Base-by-base conservation (phyloP, 2,113 vertebrate genomes). In the Loxodonta africana region DNA sequence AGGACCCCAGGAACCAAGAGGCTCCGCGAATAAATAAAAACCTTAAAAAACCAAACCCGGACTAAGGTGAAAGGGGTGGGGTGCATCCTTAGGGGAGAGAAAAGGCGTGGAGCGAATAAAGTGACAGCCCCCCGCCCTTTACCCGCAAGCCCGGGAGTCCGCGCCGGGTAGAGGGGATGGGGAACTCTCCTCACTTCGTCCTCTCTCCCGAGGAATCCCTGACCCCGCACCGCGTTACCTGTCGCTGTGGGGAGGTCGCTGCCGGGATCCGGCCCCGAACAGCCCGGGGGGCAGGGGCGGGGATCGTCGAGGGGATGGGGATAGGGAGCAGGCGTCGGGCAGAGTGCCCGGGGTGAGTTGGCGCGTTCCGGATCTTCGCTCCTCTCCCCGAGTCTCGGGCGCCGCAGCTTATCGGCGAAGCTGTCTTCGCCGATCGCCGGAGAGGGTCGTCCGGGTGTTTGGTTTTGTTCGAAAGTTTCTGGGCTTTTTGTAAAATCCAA, bases 401-500 rank as follows among this genome's bases (percentile, higher is more conserved):
- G 74, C 89, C 95, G 78, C 95, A 87, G 95, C 95, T 57, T 57
- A n/a, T n/a, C 30, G 73, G 53, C 53, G 15, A 15, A 57, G 83
- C 92, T 77, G 84, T 94, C 92, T 97, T 87, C 90, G 90, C 95
- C 90, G 44, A 87, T 97, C 80, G 94, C 96, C 46, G 17, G 94
- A 95, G 94, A 96, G 83, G 93, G 88, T 94, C 60, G 94, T 93
- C 95, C 93, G 89, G 87, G 94, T 92, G 98, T 98, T 97, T 97
- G 97, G 97, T 97, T 98, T 97, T 97, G 96, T 98, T 98, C 94
- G 85, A 98, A 98, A 98, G 98, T 98, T 98, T 98, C 96, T 97
- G 95, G 83, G 97, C 97, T 88, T 88, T 97, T 98, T 98, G 97
- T 98, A 98, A 98, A 98, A 98, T 98, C 97, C 98, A 98, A 98